These are phyloP conservation scores for Philotrypesis tridentata DNA, from an alignment of 1,140 invertebrate genomes.

Conservation along the genomic window DNA sequence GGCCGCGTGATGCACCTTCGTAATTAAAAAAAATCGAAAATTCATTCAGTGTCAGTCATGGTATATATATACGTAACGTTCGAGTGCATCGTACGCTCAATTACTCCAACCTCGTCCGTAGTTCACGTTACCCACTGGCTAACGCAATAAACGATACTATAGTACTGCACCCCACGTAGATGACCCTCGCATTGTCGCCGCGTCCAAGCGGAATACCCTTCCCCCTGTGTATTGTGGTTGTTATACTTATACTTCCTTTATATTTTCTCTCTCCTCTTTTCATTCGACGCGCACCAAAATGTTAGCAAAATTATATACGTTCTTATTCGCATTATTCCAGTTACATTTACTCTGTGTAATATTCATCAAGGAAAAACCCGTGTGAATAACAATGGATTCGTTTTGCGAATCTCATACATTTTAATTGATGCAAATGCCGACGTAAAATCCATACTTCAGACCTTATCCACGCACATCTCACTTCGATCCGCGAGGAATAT, in stretches of 20 bases:
- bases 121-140: conserved; percentile 32
- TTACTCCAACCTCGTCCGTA: conserved; percentile 31
- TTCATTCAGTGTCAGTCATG: background rate
- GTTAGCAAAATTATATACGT: too few species aligned
- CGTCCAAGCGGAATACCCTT: background rate
- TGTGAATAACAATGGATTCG: too few species aligned
- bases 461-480: too few species aligned
- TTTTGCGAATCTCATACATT: too few species aligned
- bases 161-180: conserved; percentile 22
- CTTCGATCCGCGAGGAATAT: too few species aligned
- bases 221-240: background rate
- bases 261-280: background rate
- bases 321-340: too few species aligned
- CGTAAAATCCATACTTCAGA: too few species aligned
- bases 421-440: too few species aligned
- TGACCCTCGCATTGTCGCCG: background rate
- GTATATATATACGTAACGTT: background rate
- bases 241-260: background rate
- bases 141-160: conserved; percentile 40
- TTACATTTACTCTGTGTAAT: too few species aligned
- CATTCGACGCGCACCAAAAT: too few species aligned
- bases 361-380: too few species aligned
- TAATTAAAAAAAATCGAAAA: conserved; percentile 17
- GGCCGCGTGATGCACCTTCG: too few species aligned
- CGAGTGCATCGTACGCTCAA: conserved; percentile 44